Evolutionary conservation across 1,140 invertebrate species (phyloP), one percentile per base, ranked within the genome.

Genomic region (Chironomus striatipennis): DNA sequence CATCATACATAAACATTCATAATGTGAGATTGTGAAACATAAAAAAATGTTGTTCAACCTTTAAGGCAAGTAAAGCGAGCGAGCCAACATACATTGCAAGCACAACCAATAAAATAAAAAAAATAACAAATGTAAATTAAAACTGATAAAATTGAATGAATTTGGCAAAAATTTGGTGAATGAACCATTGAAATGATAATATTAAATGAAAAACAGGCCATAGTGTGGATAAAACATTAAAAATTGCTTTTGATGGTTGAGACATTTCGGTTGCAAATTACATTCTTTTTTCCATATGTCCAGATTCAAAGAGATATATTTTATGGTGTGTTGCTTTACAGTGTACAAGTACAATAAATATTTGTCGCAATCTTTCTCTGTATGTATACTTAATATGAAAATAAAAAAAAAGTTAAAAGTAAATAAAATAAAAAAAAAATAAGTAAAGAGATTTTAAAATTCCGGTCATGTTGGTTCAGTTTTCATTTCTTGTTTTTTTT

Each of bases 71-170:
- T n/a, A n/a, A n/a, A n/a, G 12, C 47, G 8, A 57, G 47, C n/a
- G 47, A 57, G 47, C 47, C 47, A 57, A 57, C 47, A 57, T 57
- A 57, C 47, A 57, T n/a, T n/a, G 47, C n/a, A 34, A 34, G 24
- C 24, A 34, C 24, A 34, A 34, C 5, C 5, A 34, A 34, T 34
- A 34, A 34, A 34, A 34, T 34, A 47, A 15, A 47, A 15, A 47
- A 57, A 57, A 57, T 57, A 57, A 57, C 65, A 70, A 70, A 70
- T 70, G 65, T 70, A 70, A 70, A 70, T 70, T 70, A 70, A 70
- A 70, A 18, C 18, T 70, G 65, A 70, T 70, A 70, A 70, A 70
- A 70, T 17, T 70, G 4, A 70, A 21, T 21, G 65, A 21, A 70
- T 20, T 70, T 70, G 65, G 65, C 20, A 18, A 70, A 70, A 18